Base-by-base conservation (phyloP, 1,140 invertebrate species). In the Hetaerina americana region DNA sequence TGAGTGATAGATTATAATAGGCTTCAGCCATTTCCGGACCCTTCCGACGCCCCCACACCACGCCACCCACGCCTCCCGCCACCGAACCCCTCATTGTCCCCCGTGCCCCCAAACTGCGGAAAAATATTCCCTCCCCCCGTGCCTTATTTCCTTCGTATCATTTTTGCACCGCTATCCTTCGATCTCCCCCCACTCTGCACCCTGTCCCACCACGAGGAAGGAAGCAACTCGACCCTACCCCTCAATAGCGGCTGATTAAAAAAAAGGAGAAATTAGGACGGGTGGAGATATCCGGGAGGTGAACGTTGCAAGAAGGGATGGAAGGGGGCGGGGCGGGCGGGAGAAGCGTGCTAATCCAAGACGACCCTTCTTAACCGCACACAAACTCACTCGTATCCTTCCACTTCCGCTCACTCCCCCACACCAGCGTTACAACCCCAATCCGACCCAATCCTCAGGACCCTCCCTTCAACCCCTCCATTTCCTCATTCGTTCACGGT, bases 401-500 rank as follows among this genome's bases (percentile, higher is more conserved):
- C n/a, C n/a, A n/a, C n/a, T n/a, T n/a, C n/a, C n/a, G n/a, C n/a
- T n/a, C 31, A 40, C 31, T 40, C 18, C 31, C 31, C 31, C 72
- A 72, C 18, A 5, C 5, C 31, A 18, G 31, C 6, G 31, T 40
- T 18, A 5, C 18, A 5, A 18, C 6, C 31, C 6, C 5, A 5
- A 5, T 18, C 31, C 31, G 18, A 40, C 31, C 27, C 15, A 18
- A 25, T 68, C 67, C 71, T 70, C 69, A 26, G 69, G 70, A 71
- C 75, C 40, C 75, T 70, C 69, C 76, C 73, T 57, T 57, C 22
- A n/a, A n/a, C n/a, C n/a, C n/a, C n/a, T n/a, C n/a, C n/a, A n/a
- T n/a, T n/a, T n/a, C n/a, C n/a, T n/a, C n/a, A n/a, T n/a, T n/a
- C n/a, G n/a, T n/a, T n/a, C n/a, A n/a, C n/a, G n/a, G n/a, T n/a